Base-by-base conservation (phyloP, 64 coral and sea anemone genomes). In the Dendrophyllia cribrosa region DNA sequence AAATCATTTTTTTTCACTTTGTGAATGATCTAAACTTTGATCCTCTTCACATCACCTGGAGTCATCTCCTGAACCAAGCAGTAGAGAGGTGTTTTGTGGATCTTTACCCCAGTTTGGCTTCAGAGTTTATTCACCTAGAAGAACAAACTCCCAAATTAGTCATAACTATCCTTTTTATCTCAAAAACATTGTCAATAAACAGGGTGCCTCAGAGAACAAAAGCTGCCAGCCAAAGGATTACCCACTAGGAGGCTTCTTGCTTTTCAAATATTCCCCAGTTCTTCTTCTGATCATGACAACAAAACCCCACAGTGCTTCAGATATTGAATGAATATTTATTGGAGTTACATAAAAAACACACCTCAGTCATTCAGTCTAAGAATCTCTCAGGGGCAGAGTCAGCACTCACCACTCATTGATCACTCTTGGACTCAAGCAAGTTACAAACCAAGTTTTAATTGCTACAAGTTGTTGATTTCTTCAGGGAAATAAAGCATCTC, bases 31-130 rank as follows among this genome's bases (percentile, higher is more conserved):
- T 34, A 34, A 34, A 34, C 34, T 34, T 34, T 34, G 34, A 34
- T 34, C 34, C 34, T 1, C 34, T 34, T 34, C 34, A 34, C 34
- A 34, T 34, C 34, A 34, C 34, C 34, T 34, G 34, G 34, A 34
- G 34, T 34, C 34, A 34, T 34, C 34, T 34, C 34, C 34, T 34
- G 34, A 34, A 34, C 34, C 34, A 34, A 34, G 34, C 34, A 34
- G 78, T 93, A 86, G 85, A 88, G 55, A 85, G 88, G 47, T 82
- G 85, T 24, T 93, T 93, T 88, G 51, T 82, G 62, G 92, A 6
- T 49, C 66, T 2, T 88, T 74, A 13, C 51, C 88, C 10, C 64
- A 88, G 52, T 93, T 88, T 86, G 90, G 90, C 7, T 92, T 92
- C 25, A 59, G 46, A 34, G 56, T 77, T 6, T 17, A 22, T 11